Conservation (phyloP, 30 jellyfish, hydroid and myxozoan genomes). For the Mastigias papua region DNA sequence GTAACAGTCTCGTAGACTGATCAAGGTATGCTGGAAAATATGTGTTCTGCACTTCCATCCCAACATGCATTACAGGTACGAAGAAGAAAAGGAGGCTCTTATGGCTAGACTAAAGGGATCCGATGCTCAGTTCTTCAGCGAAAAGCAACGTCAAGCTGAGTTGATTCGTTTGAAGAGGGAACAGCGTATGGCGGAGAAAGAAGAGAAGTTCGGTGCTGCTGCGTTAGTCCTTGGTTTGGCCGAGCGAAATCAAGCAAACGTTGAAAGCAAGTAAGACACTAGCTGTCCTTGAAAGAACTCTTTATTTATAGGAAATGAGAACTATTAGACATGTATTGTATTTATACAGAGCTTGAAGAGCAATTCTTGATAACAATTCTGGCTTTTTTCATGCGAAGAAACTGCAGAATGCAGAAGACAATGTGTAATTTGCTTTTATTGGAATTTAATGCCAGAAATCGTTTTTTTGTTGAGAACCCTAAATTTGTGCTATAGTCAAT, state of each 20-base stretch:
- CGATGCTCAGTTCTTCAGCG: slow-evolving; percentile 82
- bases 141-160: slow-evolving; percentile 94
- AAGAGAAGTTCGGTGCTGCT: slow-evolving; percentile 98
- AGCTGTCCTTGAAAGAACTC: not conserved
- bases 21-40: too few species aligned
- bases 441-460: too few species aligned
- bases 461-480: too few species aligned
- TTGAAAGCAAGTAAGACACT: slow-evolving; percentile 71
- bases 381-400: too few species aligned
- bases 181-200: slow-evolving; percentile 86
- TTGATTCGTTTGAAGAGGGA: slow-evolving; percentile 81
- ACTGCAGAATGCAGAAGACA: too few species aligned
- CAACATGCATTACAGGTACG: slow-evolving; percentile 65
- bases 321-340: not conserved
- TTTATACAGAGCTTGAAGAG: too few species aligned
- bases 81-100: slow-evolving; percentile 92
- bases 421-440: too few species aligned
- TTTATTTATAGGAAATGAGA: not conserved
- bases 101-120: slow-evolving; percentile 84
- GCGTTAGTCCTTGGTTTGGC: slow-evolving; percentile 93
- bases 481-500: too few species aligned
- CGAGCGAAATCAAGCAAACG: slow-evolving; percentile 87
- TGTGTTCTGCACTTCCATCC: too few species aligned
- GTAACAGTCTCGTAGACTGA: too few species aligned
- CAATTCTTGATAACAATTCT: too few species aligned